phyloP scores from a whole-genome alignment of 2,113 vertebrate species.

The Azemiops feae region DNA sequence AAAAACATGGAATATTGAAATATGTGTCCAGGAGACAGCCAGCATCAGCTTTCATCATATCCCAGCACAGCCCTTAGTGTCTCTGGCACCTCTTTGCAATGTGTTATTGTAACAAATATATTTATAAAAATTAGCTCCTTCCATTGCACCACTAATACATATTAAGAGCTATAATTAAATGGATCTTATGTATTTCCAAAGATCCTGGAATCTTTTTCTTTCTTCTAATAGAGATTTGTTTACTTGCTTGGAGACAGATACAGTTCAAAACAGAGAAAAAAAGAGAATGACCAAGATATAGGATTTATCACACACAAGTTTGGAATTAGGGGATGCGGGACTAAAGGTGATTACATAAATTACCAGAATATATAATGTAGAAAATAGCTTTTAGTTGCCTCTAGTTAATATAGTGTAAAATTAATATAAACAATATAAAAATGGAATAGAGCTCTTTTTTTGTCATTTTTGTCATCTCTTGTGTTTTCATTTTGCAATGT shows the following conservation, averaged over 20 bases:
- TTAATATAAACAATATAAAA: neutral
- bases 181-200: neutral
- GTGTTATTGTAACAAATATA: neutral
- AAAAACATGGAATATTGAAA: neutral
- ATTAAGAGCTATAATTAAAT: slow-evolving; percentile 22
- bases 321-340: neutral
- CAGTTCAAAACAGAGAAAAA: neutral
- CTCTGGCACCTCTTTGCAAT: neutral
- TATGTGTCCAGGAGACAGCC: neutral
- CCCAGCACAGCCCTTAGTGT: neutral
- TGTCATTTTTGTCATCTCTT: neutral
- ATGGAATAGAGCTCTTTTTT: too few species aligned
- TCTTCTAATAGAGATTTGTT: neutral
- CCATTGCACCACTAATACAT: neutral
- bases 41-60: neutral
- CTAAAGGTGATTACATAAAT: neutral
- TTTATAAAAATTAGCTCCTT: neutral
- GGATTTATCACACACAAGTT: neutral
- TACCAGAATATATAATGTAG: neutral
- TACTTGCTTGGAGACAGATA: neutral
- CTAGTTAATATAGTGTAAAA: neutral
- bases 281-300: neutral
- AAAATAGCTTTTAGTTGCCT: neutral
- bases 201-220: neutral
- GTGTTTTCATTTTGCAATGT: neutral